Percentiles rank a stretch among this genome's conserved stretches.
Evolutionary conservation across 2,113 vertebrate species (phyloP).

Genomic region (Empidonax traillii): DNA sequence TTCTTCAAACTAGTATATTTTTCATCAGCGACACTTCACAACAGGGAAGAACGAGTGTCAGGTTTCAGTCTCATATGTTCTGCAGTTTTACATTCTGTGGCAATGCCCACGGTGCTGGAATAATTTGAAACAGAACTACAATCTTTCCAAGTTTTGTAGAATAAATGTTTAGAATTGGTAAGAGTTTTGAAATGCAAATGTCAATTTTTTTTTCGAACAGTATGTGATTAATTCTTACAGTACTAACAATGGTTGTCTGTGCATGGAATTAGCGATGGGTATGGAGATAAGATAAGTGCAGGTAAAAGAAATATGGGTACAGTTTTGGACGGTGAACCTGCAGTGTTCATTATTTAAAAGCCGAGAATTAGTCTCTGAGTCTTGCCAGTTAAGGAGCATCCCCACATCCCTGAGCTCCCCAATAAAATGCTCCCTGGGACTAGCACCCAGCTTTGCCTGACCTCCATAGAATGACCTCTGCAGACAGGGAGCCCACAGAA

Average conservation of each 20-base stretch:
- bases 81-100: slow-evolving; percentile 77
- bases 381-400: background rate
- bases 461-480: background rate
- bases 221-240: slow-evolving; percentile 65
- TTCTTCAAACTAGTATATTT: slow-evolving; percentile 65
- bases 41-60: slow-evolving; percentile 77
- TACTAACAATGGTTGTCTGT: slow-evolving; percentile 55
- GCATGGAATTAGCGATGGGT: background rate
- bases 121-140: slow-evolving; percentile 77
- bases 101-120: slow-evolving; percentile 70
- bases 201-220: slow-evolving; percentile 47
- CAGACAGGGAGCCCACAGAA: background rate
- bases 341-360: background rate
- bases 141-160: slow-evolving; percentile 80
- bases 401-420: background rate
- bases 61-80: slow-evolving; percentile 79
- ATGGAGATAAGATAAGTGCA: background rate
- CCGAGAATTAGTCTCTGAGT: background rate
- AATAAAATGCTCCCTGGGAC: background rate
- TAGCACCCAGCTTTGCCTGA: background rate
- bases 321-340: background rate
- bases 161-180: slow-evolving; percentile 78
- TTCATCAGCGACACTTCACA: slow-evolving; percentile 70
- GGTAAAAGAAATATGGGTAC: background rate
- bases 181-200: slow-evolving; percentile 80